Evolutionary conservation across 2,797 vertebrate species (phyloP).

Genomic region (Xiphophorus birchmanni): DNA sequence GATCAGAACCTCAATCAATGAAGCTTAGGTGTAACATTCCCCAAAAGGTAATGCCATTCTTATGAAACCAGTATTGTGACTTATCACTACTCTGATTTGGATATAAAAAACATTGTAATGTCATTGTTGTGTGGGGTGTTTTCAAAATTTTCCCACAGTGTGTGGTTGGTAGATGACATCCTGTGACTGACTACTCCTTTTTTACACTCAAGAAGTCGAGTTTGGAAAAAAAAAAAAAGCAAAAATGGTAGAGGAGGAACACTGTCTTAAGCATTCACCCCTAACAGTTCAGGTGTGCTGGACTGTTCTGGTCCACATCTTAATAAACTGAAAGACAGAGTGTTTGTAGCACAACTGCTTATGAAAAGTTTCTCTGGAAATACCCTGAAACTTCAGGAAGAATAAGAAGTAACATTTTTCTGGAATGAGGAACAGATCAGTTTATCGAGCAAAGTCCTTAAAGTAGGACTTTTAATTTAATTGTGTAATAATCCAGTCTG

Average conservation of each 20-base stretch:
- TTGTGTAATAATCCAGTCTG: background rate
- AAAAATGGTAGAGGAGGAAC: too few relatives aligned
- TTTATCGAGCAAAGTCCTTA: background rate
- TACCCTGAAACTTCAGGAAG: constrained; percentile 14
- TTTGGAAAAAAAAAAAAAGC: background rate
- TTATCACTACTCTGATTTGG: background rate
- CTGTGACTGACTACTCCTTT: background rate
- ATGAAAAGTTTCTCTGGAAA: background rate
- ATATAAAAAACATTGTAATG: background rate
- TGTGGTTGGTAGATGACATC: background rate
- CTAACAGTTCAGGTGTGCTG: too few relatives aligned
- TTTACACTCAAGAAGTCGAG: background rate
- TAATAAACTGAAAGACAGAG: background rate
- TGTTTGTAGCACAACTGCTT: background rate
- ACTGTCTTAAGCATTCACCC: too few relatives aligned
- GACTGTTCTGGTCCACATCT: too few relatives aligned
- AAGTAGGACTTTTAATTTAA: background rate
- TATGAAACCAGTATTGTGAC: background rate
- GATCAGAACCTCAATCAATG: background rate
- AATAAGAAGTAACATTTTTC: background rate
- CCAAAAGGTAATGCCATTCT: background rate
- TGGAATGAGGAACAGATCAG: constrained; percentile 23
- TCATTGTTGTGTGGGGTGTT: background rate
- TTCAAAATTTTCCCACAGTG: too few relatives aligned
- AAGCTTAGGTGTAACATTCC: background rate